phyloP scores from a whole-genome alignment of 2,113 vertebrate species.

The Anolis sagrei region DNA sequence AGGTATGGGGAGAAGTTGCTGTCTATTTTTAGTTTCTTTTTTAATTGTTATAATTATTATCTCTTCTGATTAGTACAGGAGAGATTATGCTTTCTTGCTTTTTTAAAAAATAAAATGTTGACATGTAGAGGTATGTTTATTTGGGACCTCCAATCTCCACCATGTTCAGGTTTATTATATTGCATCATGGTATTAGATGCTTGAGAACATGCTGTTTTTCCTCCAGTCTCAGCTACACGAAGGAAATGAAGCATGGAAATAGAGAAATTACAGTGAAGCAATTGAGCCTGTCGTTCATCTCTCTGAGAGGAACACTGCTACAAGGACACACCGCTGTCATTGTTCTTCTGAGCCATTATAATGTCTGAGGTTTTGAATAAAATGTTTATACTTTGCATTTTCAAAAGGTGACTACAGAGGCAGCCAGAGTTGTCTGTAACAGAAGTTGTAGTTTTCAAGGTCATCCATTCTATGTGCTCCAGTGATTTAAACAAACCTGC shows the following conservation, averaged over 20 bases:
- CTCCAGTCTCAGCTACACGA: conserved; percentile 65
- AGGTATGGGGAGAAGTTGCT: conserved; percentile 75
- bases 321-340: conserved; percentile 53
- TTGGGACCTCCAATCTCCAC: conserved; percentile 69
- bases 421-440: conserved; percentile 62
- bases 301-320: conserved; percentile 59
- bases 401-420: conserved; percentile 67
- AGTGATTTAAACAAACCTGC: conserved; percentile 60
- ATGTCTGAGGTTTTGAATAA: conserved; percentile 65
- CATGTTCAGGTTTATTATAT: conserved; percentile 74
- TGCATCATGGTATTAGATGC: conserved; percentile 67
- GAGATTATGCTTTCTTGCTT: conserved; percentile 72
- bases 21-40: conserved; percentile 81
- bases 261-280: conserved; percentile 66
- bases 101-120: conserved; percentile 68
- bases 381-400: conserved; percentile 69
- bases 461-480: conserved; percentile 53
- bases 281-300: conserved; percentile 42
- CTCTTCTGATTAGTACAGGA: conserved; percentile 85
- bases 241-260: conserved; percentile 74
- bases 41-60: conserved; percentile 75
- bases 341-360: conserved; percentile 67
- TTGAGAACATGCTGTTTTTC: conserved; percentile 71
- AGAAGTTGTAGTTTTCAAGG: conserved; percentile 70
- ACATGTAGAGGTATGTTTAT: conserved; percentile 78